Base-by-base conservation (phyloP, 2,113 vertebrate species). In the Nibea albiflora region DNA sequence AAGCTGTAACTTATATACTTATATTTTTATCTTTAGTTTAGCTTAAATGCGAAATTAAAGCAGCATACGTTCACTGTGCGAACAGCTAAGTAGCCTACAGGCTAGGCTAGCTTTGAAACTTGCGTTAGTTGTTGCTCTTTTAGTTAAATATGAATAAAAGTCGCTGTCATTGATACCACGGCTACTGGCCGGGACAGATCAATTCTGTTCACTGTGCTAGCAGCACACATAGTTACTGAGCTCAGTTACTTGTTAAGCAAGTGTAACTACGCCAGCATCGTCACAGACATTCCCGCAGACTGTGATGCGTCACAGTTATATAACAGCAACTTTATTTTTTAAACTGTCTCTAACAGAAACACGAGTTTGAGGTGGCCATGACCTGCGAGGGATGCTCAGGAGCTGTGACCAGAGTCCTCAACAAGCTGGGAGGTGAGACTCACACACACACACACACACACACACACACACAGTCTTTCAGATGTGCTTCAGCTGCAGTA, bases 361-460 rank as follows among this genome's bases (percentile, higher is more conserved):
- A 98, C 94, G 97, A 98, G 92, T 99, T 99, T 87, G 96, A 95
- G 0, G 98, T 99, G 78, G 97, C 96, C 63, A 99, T 99, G 98
- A 98, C 96, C 28, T 99, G 98, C 20, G 96, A 96, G 69, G 97
- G 98, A 64, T 99, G 98, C 22, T 97, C 96, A 4, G 96, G 96
- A 0, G 97, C 98, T 0, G 97, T 99, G 8, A 95, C 94, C 65
- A 95, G 96, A 6, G 93, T 99, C 62, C 97, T 99, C 84, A 95
- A 92, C 65, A 98, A 96, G 84, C 93, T 98, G 82, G 97, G 95
- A 95, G 95, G 84, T 81, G 26, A 90, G 80, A 16, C 11, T 3
- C 0, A 35, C 31, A 7, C 31, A 35, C 31, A 35, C 31, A 35
- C 31, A 35, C 31, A 35, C 5, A 35, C 0, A 31, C 28, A 31